Percentiles rank a stretch among this genome's conserved stretches.
These are phyloP conservation scores for Aurelia coerulea DNA, from an alignment of 30 jellyfish, hydroid and myxozoan genomes.

Conservation along the genomic window DNA sequence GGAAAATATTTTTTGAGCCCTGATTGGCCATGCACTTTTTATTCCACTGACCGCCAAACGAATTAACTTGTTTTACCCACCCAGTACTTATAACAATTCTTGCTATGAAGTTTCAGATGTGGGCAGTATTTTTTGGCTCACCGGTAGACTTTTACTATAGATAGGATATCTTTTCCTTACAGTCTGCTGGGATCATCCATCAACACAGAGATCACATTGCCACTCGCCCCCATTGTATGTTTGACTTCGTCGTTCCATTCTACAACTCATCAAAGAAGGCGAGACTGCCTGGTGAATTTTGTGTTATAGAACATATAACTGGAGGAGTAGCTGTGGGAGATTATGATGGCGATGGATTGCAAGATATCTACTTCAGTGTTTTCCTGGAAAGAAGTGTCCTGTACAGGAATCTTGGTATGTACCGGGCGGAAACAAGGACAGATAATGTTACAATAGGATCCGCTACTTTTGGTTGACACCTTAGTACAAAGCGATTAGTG, in stretches of 20 bases:
- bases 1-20: too few relatives aligned
- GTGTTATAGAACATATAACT: conserved; percentile 82
- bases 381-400: conserved; percentile 75
- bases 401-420: conserved; percentile 80
- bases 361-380: conserved; percentile 83
- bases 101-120: too few relatives aligned
- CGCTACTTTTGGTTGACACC: too few relatives aligned
- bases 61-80: too few relatives aligned
- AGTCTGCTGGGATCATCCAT: conserved; percentile 87
- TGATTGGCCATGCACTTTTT: too few relatives aligned
- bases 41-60: too few relatives aligned
- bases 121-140: too few relatives aligned
- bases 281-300: conserved; percentile 78
- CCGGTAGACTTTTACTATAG: too few relatives aligned
- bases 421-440: too few relatives aligned
- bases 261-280: conserved; percentile 70
- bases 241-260: conserved; percentile 81
- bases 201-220: conserved; percentile 81
- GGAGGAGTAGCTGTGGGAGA: conserved; percentile 99
- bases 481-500: too few relatives aligned
- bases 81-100: too few relatives aligned
- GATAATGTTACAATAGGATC: too few relatives aligned
- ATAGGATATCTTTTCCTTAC: not conserved
- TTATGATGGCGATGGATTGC: conserved; percentile 92
- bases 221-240: conserved; percentile 89